Evolutionary conservation across 1,140 invertebrate species (phyloP), one percentile per base, ranked within the genome.

Genomic region (Euura saliciscinereae): DNA sequence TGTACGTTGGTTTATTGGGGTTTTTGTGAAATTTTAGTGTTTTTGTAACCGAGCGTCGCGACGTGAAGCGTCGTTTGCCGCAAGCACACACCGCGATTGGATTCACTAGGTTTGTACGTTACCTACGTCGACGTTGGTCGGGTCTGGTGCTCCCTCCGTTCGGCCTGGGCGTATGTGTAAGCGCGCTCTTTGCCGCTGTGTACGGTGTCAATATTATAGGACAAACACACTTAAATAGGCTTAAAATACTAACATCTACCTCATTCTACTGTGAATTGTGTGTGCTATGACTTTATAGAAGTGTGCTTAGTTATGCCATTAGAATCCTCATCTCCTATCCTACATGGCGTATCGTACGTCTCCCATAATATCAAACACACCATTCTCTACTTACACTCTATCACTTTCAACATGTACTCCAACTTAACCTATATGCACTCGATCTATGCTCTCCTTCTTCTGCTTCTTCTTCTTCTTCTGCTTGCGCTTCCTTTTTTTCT

Each of bases 161-260:
- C 68, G 11, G 3, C 28, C 45, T n/a, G 64, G 70, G 43, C 64
- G 66, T 68, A 74, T 68, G 70, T 75, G 77, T 78, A 80, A 82
- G 79, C 79, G 78, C 76, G 82, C 81, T 81, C 81, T 82, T 78
- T 78, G 78, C 82, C 78, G 77, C 81, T 86, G 84, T 86, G 82
- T 80, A 80, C 84, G 85, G 82, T 85, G 86, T 87, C 86, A 87
- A 86, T 86, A 87, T 87, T 86, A 87, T 85, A 85, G 81, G 83
- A 86, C 84, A 86, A 87, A 86, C 83, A 86, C 85, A 86, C 86
- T 86, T 86, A 87, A 86, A 86, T 85, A 85, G 85, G 84, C 84
- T 86, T 86, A 85, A 86, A 87, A 86, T 86, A 85, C 83, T 84
- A 84, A 83, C 84, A 84, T 81, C 82, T 69, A 81, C 80, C 82